Evolutionary conservation across 2,113 vertebrate species (phyloP).

Genomic region (Neotragus moschatus): DNA sequence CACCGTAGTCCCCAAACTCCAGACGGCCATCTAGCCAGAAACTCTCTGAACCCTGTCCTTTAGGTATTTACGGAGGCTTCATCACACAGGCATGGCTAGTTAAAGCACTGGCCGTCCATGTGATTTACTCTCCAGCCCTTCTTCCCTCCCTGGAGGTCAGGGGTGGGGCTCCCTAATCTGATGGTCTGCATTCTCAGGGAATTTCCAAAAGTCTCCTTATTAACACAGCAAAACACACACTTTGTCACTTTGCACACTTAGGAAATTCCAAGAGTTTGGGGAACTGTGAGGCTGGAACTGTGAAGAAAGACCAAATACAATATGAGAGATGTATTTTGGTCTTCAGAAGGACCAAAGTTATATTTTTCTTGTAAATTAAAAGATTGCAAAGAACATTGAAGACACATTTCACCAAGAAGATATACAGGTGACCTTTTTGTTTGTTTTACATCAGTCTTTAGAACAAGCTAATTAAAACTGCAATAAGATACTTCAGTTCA

Average conservation of each 20-base stretch:
- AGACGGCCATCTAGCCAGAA: neutral
- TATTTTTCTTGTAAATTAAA: neutral
- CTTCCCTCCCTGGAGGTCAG: neutral
- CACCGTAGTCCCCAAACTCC: neutral
- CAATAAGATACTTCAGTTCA: neutral
- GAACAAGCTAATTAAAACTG: neutral
- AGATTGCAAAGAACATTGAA: neutral
- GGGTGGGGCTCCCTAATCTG: neutral
- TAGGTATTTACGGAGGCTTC: neutral
- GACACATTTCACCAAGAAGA: neutral
- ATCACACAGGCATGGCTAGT: neutral
- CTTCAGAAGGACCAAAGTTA: neutral
- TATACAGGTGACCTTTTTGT: neutral
- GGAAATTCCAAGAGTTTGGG: neutral
- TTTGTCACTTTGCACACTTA: neutral
- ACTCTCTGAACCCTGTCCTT: neutral
- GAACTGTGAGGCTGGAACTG: neutral
- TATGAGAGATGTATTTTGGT: neutral
- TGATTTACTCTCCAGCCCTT: neutral
- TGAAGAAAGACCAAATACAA: neutral
- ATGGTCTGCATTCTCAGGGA: neutral
- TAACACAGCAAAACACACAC: neutral
- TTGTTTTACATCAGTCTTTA: neutral
- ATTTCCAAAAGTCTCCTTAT: neutral
- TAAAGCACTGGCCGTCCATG: neutral